Conservation (phyloP, 2,888 invertebrate species). For the Papilio gigon region DNA sequence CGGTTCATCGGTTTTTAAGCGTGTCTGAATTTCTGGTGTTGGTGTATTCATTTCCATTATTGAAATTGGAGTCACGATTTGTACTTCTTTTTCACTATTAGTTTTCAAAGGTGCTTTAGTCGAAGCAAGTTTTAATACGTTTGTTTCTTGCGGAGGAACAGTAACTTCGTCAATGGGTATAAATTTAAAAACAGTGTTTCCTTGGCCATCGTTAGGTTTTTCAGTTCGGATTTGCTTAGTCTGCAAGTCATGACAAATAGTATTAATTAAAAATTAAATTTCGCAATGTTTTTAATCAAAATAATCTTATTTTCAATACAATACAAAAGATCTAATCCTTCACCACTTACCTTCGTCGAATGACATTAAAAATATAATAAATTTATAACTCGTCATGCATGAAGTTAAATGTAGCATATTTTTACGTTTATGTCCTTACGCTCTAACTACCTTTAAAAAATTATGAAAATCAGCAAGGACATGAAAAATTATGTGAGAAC, state of each 20-base stretch:
- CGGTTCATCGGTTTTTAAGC: slow-evolving; percentile 51
- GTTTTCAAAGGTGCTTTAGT: slow-evolving; percentile 62
- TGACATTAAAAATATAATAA: slow-evolving; percentile 25
- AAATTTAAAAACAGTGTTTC: slow-evolving; percentile 73
- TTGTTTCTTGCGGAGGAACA: slow-evolving; percentile 67
- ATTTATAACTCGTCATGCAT: slow-evolving; percentile 34
- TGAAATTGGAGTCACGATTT: slow-evolving; percentile 56
- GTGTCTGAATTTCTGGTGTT: slow-evolving; percentile 61
- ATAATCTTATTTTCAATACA: slow-evolving; percentile 11
- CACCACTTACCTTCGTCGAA: slow-evolving; percentile 67
- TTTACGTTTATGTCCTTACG: slow-evolving; percentile 10
- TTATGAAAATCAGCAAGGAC: slow-evolving; percentile 47
- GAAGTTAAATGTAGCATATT: slow-evolving; percentile 25
- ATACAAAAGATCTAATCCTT: slow-evolving; percentile 48
- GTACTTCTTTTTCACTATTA: slow-evolving; percentile 56
- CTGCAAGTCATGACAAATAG: slow-evolving; percentile 65
- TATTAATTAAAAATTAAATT: slow-evolving; percentile 11
- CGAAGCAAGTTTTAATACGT: slow-evolving; percentile 71
- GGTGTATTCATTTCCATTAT: slow-evolving; percentile 68
- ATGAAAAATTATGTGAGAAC: slow-evolving; percentile 52
- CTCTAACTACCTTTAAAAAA: slow-evolving; percentile 45
- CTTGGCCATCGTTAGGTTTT: slow-evolving; percentile 70
- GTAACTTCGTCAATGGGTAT: slow-evolving; percentile 78
- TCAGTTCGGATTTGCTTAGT: slow-evolving; percentile 81
- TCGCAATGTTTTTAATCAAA: slow-evolving; percentile 6